phyloP scores from a whole-genome alignment of 2,888 invertebrate genomes.

The Oithona nana region DNA sequence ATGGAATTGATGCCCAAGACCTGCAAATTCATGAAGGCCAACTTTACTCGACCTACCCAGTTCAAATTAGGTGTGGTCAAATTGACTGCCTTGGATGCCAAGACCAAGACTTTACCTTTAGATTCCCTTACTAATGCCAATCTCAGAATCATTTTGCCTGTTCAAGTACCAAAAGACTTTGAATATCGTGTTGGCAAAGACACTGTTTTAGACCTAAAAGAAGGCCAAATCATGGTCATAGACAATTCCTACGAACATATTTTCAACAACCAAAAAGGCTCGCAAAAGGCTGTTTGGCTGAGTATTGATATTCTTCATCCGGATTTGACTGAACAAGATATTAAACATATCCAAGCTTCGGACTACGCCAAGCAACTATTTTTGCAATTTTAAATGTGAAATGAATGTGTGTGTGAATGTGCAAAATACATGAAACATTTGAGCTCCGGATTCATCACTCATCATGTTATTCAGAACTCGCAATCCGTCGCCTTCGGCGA shows the following conservation, averaged over 20 bases:
- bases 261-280: neutral
- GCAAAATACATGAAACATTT: no score
- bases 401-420: no score
- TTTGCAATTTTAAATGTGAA: neutral
- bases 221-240: neutral
- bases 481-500: no score
- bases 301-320: conserved; percentile 12
- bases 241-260: neutral
- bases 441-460: no score
- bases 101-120: neutral
- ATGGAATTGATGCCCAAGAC: neutral
- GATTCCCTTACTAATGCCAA: neutral
- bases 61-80: conserved; percentile 1
- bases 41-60: neutral
- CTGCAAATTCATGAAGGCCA: neutral
- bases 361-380: neutral
- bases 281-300: neutral
- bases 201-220: neutral
- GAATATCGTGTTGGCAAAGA: neutral
- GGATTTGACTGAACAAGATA: neutral
- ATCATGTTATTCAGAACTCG: no score
- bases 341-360: neutral
- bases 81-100: neutral
- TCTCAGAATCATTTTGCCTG: neutral
- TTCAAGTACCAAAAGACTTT: neutral